phyloP scores from a whole-genome alignment of 2,113 vertebrate genomes.

The Ailuropoda melanoleuca region DNA sequence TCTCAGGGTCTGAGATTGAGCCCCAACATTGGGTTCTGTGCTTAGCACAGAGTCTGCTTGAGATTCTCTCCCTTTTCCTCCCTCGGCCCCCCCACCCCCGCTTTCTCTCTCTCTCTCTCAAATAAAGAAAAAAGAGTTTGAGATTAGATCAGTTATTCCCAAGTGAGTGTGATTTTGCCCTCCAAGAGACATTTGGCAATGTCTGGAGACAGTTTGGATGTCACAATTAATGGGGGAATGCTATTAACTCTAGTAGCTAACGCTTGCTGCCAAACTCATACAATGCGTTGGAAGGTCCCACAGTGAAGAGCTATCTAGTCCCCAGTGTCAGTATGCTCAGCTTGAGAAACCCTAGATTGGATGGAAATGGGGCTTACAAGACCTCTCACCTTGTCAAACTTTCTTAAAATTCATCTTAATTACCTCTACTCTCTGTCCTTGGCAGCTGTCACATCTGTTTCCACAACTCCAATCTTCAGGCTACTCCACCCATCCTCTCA shows the following conservation, averaged over 20 bases:
- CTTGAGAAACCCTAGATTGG: neutral
- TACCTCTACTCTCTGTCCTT: neutral
- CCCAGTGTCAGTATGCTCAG: neutral
- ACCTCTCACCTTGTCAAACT: neutral
- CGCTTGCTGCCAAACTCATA: neutral
- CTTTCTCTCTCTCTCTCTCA: too few relatives aligned
- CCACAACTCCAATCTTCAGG: neutral
- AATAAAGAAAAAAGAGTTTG: neutral
- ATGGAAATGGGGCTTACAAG: neutral
- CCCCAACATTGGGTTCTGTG: neutral
- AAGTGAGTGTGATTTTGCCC: neutral
- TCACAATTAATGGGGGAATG: neutral
- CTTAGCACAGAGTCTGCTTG: neutral
- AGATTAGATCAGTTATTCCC: neutral
- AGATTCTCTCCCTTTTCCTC: neutral
- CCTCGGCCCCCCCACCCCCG: too few relatives aligned
- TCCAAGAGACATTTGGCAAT: neutral
- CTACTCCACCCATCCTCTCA: constrained; percentile 12
- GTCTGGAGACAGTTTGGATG: neutral
- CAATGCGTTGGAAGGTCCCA: neutral
- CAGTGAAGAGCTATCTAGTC: neutral
- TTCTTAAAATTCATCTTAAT: neutral
- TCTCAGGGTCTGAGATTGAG: neutral
- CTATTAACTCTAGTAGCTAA: neutral
- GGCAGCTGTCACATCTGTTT: constrained; percentile 30